phyloP scores from a whole-genome alignment of 1,140 invertebrate genomes.

The Melipona quadrifasciata region DNA sequence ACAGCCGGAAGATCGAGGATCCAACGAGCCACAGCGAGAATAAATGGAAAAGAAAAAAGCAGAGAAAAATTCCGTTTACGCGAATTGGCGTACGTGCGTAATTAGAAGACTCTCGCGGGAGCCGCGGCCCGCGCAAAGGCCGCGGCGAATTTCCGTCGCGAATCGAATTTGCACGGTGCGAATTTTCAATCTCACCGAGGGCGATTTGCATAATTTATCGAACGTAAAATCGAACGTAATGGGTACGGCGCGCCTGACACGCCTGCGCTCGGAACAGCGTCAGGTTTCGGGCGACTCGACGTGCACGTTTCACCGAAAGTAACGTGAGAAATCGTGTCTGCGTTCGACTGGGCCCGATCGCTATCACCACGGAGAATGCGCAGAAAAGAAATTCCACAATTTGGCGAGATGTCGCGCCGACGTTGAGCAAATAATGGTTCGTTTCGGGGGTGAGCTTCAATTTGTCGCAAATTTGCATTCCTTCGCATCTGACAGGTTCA shows the following conservation, averaged over 20 bases:
- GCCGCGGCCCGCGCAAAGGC: constrained; percentile 1
- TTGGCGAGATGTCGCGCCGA: background rate
- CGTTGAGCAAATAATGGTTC: background rate
- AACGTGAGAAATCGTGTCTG: no score
- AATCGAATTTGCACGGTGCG: constrained; percentile 51
- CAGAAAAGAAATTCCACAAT: constrained; percentile 13
- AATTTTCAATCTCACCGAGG: constrained; percentile 45
- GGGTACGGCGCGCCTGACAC: background rate
- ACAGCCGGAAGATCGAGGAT: constrained; percentile 52
- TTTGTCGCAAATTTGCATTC: background rate
- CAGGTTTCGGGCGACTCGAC: no score
- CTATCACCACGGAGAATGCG: background rate
- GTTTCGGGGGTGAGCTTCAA: no score
- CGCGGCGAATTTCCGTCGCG: constrained; percentile 40
- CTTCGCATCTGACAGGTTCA: background rate
- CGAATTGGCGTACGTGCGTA: background rate
- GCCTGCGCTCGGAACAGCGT: constrained; percentile 15
- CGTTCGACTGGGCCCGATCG: background rate
- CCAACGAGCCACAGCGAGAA: background rate
- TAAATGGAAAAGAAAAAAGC: no score
- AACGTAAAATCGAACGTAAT: constrained; percentile 37
- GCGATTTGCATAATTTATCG: constrained; percentile 52
- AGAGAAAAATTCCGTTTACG: constrained; percentile 14
- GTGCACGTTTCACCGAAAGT: background rate
- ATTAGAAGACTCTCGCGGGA: constrained; percentile 15